Percentiles rank a stretch among this genome's conserved stretches.
Evolutionary conservation across 2,888 invertebrate genomes (phyloP).

Genomic region (Netelia virgata): DNA sequence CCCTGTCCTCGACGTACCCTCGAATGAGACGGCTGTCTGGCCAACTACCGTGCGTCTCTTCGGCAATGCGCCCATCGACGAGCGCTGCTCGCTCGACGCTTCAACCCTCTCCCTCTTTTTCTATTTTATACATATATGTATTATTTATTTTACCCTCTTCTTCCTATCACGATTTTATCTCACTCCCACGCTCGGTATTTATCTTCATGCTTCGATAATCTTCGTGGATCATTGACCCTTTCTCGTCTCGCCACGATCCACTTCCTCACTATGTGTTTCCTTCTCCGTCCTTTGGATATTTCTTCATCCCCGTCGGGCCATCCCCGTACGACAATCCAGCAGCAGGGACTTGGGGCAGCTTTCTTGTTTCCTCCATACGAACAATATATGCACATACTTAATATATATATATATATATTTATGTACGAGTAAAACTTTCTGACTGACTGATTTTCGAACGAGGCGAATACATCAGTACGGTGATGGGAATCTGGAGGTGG

Average conservation of each 20-base stretch:
- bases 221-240: conserved; percentile 62
- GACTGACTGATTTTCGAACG: conserved; percentile 60
- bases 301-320: conserved; percentile 5
- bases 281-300: conserved; percentile 3
- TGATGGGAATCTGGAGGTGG: neutral
- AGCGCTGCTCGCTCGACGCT: conserved; percentile 8
- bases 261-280: conserved; percentile 2
- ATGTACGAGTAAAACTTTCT: conserved; percentile 45
- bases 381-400: conserved; percentile 10
- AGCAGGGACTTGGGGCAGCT: conserved; percentile 10
- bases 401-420: neutral
- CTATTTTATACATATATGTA: no score
- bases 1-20: no score
- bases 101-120: no score
- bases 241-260: conserved; percentile 10
- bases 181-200: conserved; percentile 42
- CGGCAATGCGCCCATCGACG: neutral
- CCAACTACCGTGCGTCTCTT: no score
- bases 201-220: conserved; percentile 63
- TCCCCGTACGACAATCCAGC: neutral
- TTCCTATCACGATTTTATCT: neutral
- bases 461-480: conserved; percentile 45
- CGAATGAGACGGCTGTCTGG: no score
- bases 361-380: conserved; percentile 39
- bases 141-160: neutral